phyloP scores from a whole-genome alignment of 2,113 vertebrate genomes.

The Phyllostomus hastatus region DNA sequence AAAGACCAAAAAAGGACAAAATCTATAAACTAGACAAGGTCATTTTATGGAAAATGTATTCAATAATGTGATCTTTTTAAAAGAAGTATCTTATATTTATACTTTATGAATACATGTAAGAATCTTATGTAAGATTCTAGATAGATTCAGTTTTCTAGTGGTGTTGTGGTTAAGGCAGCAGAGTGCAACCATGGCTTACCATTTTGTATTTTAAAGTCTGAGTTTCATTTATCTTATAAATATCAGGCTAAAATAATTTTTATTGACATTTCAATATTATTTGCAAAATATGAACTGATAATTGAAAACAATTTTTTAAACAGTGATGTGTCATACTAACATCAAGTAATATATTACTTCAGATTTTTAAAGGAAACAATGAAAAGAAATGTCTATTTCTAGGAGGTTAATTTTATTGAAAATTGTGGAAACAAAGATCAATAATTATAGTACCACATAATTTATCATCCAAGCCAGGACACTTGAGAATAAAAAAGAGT shows the following conservation, averaged over 20 bases:
- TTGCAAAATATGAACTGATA: not conserved
- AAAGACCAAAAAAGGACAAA: not conserved
- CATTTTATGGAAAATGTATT: not conserved
- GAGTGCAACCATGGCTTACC: not conserved
- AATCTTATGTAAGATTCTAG: not conserved
- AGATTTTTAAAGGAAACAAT: not conserved
- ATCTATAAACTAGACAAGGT: not conserved
- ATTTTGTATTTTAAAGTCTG: not conserved
- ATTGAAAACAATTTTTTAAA: not conserved
- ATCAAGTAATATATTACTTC: not conserved
- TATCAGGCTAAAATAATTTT: not conserved
- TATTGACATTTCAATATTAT: not conserved
- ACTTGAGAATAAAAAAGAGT: not conserved
- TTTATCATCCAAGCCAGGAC: not conserved
- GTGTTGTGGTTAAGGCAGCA: not conserved
- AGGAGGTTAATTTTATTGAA: not conserved
- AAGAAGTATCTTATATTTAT: not conserved
- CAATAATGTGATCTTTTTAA: not conserved
- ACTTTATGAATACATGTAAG: not conserved
- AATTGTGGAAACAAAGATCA: not conserved
- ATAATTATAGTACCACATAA: not conserved
- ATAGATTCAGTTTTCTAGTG: not conserved
- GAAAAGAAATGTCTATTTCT: not conserved
- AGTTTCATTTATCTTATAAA: not conserved
- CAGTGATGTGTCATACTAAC: not conserved